Evolutionary conservation across 1,140 invertebrate genomes (phyloP).

Genomic region (Hylyphantes graminicola): DNA sequence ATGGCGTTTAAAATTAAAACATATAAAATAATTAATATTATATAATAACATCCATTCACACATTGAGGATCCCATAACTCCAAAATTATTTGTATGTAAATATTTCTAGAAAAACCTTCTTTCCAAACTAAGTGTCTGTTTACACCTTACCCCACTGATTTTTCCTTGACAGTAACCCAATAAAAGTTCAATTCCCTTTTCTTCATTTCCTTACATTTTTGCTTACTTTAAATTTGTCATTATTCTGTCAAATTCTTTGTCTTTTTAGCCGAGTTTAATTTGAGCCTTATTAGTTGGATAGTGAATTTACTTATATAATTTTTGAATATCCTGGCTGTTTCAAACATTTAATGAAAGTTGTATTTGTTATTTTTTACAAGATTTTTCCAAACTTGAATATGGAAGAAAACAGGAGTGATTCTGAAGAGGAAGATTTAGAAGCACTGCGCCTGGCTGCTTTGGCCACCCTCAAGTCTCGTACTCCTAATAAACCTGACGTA

Average conservation of each 20-base stretch:
- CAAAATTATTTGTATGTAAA: too few relatives aligned
- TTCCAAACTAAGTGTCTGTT: too few relatives aligned
- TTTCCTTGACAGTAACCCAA: conserved; percentile 10
- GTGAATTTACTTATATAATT: not conserved
- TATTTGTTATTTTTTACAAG: not conserved
- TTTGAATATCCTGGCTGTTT: not conserved
- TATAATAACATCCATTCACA: too few relatives aligned
- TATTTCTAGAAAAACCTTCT: too few relatives aligned
- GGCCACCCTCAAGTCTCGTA: conserved; percentile 9
- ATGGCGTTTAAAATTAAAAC: too few relatives aligned
- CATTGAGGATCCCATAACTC: too few relatives aligned
- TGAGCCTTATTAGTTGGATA: not conserved
- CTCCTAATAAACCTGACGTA: not conserved
- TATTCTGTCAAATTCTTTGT: not conserved
- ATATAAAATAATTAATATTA: too few relatives aligned
- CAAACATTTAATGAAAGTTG: not conserved
- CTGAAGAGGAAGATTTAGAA: conserved; percentile 44
- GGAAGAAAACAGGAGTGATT: conserved; percentile 14
- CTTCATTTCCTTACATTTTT: not conserved
- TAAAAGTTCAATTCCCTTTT: conserved; percentile 12
- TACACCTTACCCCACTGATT: too few relatives aligned
- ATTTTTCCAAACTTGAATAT: not conserved
- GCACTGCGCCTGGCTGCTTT: conserved; percentile 35
- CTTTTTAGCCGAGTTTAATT: not conserved
- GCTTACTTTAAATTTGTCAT: too few relatives aligned